Conservation (phyloP, 2,797 vertebrate species). For the Alosa sapidissima region DNA sequence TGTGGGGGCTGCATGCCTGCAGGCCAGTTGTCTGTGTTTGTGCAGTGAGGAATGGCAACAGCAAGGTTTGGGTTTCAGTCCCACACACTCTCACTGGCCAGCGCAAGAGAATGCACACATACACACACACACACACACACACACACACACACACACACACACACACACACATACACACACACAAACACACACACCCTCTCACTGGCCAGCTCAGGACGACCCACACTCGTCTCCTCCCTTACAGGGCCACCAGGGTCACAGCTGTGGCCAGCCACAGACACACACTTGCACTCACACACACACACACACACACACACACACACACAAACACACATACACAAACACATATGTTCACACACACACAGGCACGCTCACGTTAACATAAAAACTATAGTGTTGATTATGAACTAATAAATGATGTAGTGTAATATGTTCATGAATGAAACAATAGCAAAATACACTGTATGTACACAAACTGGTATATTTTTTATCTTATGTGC, state of each 20-base stretch:
- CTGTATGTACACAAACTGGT: neutral
- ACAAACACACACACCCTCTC: neutral
- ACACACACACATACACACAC: too few species aligned
- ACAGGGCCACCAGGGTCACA: slow-evolving; percentile 12
- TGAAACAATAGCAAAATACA: neutral
- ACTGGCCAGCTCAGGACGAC: too few species aligned
- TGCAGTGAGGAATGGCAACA: slow-evolving; percentile 16
- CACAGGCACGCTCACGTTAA: neutral
- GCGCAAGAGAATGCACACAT: neutral
- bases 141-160: neutral
- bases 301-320: neutral
- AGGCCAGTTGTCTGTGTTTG: slow-evolving; percentile 15
- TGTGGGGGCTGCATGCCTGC: neutral
- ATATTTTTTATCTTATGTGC: neutral
- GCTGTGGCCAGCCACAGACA: slow-evolving; percentile 10
- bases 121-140: neutral
- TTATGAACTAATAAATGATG: neutral
- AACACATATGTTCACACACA: neutral
- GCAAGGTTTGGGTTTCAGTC: slow-evolving; percentile 13
- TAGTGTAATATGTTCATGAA: neutral
- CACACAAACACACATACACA: neutral
- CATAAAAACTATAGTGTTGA: neutral
- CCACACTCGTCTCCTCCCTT: neutral
- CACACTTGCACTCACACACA: neutral
- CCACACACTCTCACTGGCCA: slow-evolving; percentile 3